Conservation (phyloP, 2,113 vertebrate genomes). For the Lycocorax pyrrhopterus region DNA sequence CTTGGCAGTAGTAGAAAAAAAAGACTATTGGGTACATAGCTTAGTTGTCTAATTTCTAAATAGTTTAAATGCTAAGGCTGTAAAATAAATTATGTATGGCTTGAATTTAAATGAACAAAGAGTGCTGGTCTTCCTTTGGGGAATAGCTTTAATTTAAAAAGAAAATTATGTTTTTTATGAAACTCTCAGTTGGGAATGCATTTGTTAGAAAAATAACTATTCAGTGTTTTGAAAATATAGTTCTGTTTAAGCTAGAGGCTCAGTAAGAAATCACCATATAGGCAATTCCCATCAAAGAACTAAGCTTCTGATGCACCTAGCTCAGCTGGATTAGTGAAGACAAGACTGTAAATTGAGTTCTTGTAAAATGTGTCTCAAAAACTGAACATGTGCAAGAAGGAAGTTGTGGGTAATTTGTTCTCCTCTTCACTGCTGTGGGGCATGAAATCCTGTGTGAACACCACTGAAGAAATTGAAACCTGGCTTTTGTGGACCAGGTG, state of each 20-base stretch:
- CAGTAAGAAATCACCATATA: not conserved
- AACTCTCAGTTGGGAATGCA: not conserved
- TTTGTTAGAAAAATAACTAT: constrained; percentile 18
- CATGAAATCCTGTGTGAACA: not conserved
- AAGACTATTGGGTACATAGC: constrained; percentile 21
- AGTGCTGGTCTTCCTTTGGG: constrained; percentile 42
- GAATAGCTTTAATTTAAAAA: constrained; percentile 63
- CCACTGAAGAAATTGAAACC: not conserved
- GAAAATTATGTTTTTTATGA: constrained; percentile 19
- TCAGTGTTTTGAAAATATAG: not conserved
- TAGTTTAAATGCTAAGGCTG: constrained; percentile 49
- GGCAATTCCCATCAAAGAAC: not conserved
- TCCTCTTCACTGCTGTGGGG: not conserved
- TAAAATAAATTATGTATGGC: constrained; percentile 57
- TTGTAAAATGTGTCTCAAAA: not conserved
- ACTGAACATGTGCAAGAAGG: not conserved
- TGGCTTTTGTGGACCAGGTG: not conserved
- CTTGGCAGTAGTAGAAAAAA: constrained; percentile 4
- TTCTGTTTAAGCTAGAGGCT: not conserved
- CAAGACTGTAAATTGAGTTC: not conserved
- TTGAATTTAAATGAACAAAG: constrained; percentile 51
- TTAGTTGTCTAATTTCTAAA: constrained; percentile 60
- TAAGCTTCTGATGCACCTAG: not conserved
- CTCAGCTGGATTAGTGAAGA: not conserved
- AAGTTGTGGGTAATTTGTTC: not conserved